Percentiles rank a stretch among this genome's conserved stretches.
Conservation (phyloP, 2,797 vertebrate genomes). For the Prunella strophiata region DNA sequence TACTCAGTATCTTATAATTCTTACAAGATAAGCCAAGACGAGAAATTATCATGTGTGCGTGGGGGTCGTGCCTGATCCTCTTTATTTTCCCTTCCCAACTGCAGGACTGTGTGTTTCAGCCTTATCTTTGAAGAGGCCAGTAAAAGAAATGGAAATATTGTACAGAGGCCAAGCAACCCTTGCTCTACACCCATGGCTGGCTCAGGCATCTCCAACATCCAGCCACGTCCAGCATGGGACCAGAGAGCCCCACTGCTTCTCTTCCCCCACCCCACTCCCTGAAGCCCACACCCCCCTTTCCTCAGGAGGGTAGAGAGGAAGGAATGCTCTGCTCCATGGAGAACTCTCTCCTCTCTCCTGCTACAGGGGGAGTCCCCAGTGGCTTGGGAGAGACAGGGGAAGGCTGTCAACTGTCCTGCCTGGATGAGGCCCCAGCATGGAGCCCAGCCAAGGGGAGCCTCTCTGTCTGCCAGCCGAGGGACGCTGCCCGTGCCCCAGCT, state of each 20-base stretch:
- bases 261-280: not conserved
- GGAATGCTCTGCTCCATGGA: not conserved
- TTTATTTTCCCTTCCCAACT: slow-evolving; percentile 1
- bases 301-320: too few species aligned
- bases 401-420: slow-evolving; percentile 36
- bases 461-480: not conserved
- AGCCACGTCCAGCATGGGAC: not conserved
- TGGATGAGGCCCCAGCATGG: not conserved
- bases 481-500: not conserved
- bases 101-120: not conserved
- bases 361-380: not conserved
- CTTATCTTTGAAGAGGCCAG: slow-evolving; percentile 16
- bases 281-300: not conserved
- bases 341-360: not conserved
- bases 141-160: not conserved
- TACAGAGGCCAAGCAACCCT: not conserved
- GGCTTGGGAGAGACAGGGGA: not conserved
- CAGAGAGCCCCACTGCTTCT: not conserved
- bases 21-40: slow-evolving; percentile 51
- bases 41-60: slow-evolving; percentile 35
- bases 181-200: rapidly evolving
- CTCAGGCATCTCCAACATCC: not conserved
- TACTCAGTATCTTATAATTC: slow-evolving; percentile 57
- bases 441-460: slow-evolving; percentile 3
- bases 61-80: not conserved